A percentile compares a stretch with the other conserved stretches of the same genome.
These are phyloP conservation scores for Drosophila subpulchrella DNA, from an alignment of 1,140 invertebrate species.

Conservation along the genomic window DNA sequence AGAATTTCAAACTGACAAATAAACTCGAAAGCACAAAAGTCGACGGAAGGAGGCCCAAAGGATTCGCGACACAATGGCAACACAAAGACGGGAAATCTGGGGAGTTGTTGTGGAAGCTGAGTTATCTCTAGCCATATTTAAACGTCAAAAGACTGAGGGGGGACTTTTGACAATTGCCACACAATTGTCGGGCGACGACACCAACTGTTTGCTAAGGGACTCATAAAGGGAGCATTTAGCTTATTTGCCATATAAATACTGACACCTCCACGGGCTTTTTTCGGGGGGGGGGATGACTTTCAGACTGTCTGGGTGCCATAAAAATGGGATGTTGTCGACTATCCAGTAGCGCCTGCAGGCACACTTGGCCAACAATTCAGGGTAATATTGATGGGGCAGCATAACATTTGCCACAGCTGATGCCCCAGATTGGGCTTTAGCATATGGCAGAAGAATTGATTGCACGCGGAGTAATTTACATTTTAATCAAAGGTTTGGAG, in stretches of 20 bases:
- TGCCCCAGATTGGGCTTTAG: slow-evolving; percentile 35
- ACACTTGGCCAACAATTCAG: slow-evolving; percentile 49
- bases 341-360: slow-evolving; percentile 48
- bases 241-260: slow-evolving; percentile 82
- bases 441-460: slow-evolving; percentile 47
- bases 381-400: slow-evolving; percentile 53
- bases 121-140: slow-evolving; percentile 79
- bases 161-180: slow-evolving; percentile 80
- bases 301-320: slow-evolving; percentile 43
- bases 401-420: slow-evolving; percentile 37
- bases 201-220: slow-evolving; percentile 56
- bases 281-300: slow-evolving; percentile 25
- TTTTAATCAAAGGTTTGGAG: slow-evolving; percentile 22
- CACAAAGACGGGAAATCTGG: slow-evolving; percentile 52
- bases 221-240: slow-evolving; percentile 79
- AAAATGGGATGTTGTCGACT: slow-evolving; percentile 53
- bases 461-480: slow-evolving; percentile 44
- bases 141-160: slow-evolving; percentile 63
- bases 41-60: slow-evolving; percentile 68
- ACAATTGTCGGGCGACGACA: slow-evolving; percentile 70
- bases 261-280: slow-evolving; percentile 58
- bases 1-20: slow-evolving; percentile 77
- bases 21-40: slow-evolving; percentile 62
- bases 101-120: slow-evolving; percentile 45
- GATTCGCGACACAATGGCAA: slow-evolving; percentile 65